A percentile compares a stretch with the other conserved stretches of the same genome.
Evolutionary conservation across 2,888 invertebrate species (phyloP).

Genomic region (Brachyopa scutellaris): DNA sequence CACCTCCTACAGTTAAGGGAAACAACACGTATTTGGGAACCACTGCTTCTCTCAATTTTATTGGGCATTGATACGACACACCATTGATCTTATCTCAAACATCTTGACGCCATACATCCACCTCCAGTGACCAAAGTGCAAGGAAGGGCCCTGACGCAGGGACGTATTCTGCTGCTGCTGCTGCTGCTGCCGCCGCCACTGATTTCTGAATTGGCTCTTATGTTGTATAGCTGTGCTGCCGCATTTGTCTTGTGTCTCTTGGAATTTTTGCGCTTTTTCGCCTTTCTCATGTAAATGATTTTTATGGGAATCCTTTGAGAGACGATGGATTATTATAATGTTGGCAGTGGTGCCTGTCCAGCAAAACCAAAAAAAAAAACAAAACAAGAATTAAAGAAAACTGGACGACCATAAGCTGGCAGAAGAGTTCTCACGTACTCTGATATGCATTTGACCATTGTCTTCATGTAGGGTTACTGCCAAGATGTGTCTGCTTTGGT

Average conservation of each 20-base stretch:
- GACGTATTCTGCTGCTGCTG: conserved; percentile 56
- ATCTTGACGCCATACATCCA: conserved; percentile 80
- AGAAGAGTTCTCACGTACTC: conserved; percentile 72
- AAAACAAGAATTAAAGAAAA: conserved; percentile 41
- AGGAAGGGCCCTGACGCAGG: conserved; percentile 57
- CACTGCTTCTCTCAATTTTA: conserved; percentile 76
- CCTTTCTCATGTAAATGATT: conserved; percentile 73
- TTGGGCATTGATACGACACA: conserved; percentile 79
- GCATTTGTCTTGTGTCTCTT: conserved; percentile 72
- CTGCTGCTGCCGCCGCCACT: conserved; percentile 25
- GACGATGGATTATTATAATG: conserved; percentile 73
- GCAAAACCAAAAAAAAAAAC: conserved; percentile 26
- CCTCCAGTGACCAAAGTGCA: conserved; percentile 69
- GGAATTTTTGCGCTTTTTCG: conserved; percentile 72
- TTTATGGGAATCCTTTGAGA: conserved; percentile 72
- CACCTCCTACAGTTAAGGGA: conserved; percentile 55
- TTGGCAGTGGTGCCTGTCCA: conserved; percentile 69
- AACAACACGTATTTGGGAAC: conserved; percentile 70
- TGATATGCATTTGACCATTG: conserved; percentile 72
- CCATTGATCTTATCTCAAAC: conserved; percentile 80
- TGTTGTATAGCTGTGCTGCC: conserved; percentile 56
- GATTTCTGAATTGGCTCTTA: conserved; percentile 61
- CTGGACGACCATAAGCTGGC: conserved; percentile 70
- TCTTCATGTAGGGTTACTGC: conserved; percentile 72
- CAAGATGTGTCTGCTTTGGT: conserved; percentile 67